Evolutionary conservation across 2,113 vertebrate species (phyloP).

Genomic region (Ceyx melanurus): DNA sequence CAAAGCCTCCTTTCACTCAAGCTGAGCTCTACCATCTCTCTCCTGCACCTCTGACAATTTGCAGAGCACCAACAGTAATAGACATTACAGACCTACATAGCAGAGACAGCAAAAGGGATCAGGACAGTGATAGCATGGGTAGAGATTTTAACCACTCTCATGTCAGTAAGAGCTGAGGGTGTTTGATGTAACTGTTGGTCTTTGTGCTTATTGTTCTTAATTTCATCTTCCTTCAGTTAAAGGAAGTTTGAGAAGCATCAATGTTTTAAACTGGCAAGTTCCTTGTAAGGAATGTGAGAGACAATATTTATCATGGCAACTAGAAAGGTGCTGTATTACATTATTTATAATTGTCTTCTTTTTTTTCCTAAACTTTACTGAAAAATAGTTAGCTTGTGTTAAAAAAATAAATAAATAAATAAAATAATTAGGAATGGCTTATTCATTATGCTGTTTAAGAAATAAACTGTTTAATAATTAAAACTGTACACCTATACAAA

Average conservation of each 20-base stretch:
- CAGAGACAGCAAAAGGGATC: neutral
- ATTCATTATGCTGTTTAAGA: neutral
- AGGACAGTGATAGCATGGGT: neutral
- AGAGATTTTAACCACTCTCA: neutral
- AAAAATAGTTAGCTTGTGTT: neutral
- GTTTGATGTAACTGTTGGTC: neutral
- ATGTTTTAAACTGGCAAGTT: neutral
- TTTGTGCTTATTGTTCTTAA: neutral
- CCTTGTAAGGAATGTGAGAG: neutral
- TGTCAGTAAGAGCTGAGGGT: neutral
- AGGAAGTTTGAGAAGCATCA: neutral
- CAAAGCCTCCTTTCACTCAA: neutral
- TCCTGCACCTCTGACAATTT: neutral
- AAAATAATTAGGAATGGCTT: neutral
- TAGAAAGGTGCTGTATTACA: neutral
- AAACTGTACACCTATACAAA: neutral
- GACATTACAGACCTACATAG: neutral
- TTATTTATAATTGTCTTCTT: neutral
- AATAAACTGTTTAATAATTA: neutral
- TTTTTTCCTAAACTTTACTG: neutral
- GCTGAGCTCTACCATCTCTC: neutral
- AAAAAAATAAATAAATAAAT: neutral
- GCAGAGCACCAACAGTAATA: neutral
- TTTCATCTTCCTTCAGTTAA: neutral
- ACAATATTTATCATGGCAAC: neutral